phyloP scores from a whole-genome alignment of 2,113 vertebrate genomes.

The Tursiops truncatus region DNA sequence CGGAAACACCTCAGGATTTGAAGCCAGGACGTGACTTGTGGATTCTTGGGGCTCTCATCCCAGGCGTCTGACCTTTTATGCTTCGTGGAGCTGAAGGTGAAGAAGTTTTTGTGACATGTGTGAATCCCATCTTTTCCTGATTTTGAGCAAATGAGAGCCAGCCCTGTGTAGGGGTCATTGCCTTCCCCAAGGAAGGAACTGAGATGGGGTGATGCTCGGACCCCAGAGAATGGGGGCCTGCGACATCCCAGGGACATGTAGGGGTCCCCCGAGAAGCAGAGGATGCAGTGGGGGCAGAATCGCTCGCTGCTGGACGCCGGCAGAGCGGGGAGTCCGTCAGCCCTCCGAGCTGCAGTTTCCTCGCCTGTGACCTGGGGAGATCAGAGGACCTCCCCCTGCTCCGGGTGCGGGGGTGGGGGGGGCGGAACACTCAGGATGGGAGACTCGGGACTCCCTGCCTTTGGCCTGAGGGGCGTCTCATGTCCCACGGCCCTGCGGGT shows the following conservation, averaged over 20 bases:
- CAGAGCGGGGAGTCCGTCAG: rapidly evolving
- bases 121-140: neutral
- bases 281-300: rapidly evolving
- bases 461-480: neutral
- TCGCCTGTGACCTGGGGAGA: neutral
- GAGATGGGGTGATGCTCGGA: too few relatives aligned
- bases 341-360: neutral
- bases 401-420: rapidly evolving
- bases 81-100: neutral
- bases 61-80: neutral
- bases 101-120: neutral
- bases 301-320: rapidly evolving
- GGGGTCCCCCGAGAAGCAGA: rapidly evolving
- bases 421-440: rapidly evolving
- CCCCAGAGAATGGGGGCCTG: rapidly evolving
- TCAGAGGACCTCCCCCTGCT: rapidly evolving
- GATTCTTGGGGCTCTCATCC: neutral
- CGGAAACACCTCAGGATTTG: rapidly evolving
- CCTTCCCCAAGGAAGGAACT: neutral
- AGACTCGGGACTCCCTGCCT: neutral
- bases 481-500: neutral
- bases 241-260: neutral
- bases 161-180: neutral
- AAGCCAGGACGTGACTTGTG: rapidly evolving
- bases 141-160: neutral